Evolutionary conservation across 2,888 invertebrate genomes (phyloP).

Genomic region (Diarsia dahlii): DNA sequence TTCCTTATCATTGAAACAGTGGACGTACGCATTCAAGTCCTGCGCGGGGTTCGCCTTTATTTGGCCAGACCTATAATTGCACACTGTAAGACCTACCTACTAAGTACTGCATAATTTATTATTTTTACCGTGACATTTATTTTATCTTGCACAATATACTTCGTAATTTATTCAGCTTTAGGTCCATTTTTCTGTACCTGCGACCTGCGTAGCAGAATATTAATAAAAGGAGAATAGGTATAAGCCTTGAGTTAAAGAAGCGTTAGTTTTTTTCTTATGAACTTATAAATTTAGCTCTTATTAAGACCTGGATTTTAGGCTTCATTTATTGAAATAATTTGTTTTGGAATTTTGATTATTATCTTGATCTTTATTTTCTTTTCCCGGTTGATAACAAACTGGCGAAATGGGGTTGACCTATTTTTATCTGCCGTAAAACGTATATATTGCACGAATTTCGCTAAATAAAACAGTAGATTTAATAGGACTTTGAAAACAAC

Average conservation of each 20-base stretch:
- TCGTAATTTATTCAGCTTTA: slow-evolving; percentile 16
- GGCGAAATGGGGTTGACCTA: too few species aligned
- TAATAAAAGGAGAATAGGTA: background rate
- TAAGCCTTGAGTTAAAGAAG: background rate
- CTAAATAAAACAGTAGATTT: too few species aligned
- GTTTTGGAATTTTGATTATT: too few species aligned
- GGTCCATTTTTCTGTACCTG: slow-evolving; percentile 6
- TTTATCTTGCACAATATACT: slow-evolving; percentile 1
- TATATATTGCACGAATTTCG: too few species aligned
- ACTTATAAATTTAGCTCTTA: background rate
- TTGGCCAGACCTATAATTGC: background rate
- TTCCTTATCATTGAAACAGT: background rate
- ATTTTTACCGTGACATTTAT: background rate
- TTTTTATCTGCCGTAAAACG: too few species aligned
- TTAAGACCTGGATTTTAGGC: too few species aligned
- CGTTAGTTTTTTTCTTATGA: background rate
- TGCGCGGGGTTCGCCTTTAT: background rate
- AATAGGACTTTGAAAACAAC: too few species aligned
- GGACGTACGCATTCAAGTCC: background rate
- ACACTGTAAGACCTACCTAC: background rate
- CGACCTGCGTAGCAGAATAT: background rate
- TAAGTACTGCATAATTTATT: slow-evolving; percentile 5
- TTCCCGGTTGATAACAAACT: too few species aligned
- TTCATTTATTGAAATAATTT: too few species aligned
- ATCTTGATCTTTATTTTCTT: too few species aligned